Percentiles rank a stretch among this genome's conserved stretches.
Evolutionary conservation across 2,888 invertebrate species (phyloP).

Genomic region (Athalia rosae): DNA sequence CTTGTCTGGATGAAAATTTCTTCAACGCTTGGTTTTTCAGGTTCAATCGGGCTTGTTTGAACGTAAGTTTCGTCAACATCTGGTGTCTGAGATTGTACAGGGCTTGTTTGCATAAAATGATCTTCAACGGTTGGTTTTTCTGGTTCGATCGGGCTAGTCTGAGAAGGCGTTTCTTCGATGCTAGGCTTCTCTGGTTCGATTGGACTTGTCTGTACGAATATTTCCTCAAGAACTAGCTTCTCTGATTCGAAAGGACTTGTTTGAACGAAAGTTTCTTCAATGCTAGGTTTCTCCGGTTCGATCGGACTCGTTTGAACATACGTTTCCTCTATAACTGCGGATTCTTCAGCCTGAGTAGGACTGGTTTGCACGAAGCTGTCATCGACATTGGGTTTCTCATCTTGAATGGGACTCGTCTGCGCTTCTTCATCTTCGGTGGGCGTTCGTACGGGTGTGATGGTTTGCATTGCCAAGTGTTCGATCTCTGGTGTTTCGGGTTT

Average conservation of each 20-base stretch:
- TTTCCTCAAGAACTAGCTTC: slow-evolving; percentile 67
- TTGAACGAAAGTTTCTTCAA: slow-evolving; percentile 58
- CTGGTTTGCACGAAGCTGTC: slow-evolving; percentile 48
- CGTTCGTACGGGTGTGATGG: slow-evolving; percentile 70
- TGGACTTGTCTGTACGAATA: slow-evolving; percentile 71
- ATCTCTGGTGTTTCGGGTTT: slow-evolving; percentile 68
- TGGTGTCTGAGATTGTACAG: slow-evolving; percentile 67
- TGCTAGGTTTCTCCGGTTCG: slow-evolving; percentile 31
- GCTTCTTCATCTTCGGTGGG: slow-evolving; percentile 71
- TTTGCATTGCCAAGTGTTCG: slow-evolving; percentile 75
- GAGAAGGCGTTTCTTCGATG: slow-evolving; percentile 29
- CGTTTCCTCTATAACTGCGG: slow-evolving; percentile 42
- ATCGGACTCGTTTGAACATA: slow-evolving; percentile 41
- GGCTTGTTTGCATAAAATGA: slow-evolving; percentile 74
- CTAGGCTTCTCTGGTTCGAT: slow-evolving; percentile 25
- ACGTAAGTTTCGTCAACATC: slow-evolving; percentile 71
- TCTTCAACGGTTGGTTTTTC: slow-evolving; percentile 71
- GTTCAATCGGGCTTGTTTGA: slow-evolving; percentile 69
- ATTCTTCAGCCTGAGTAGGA: slow-evolving; percentile 32
- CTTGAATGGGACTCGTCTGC: slow-evolving; percentile 69
- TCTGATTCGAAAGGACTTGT: slow-evolving; percentile 61
- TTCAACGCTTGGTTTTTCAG: slow-evolving; percentile 72
- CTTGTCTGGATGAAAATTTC: slow-evolving; percentile 66
- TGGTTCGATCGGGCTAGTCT: slow-evolving; percentile 48
- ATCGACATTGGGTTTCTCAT: slow-evolving; percentile 72